phyloP scores from a whole-genome alignment of 2,888 invertebrate genomes.

The Hyles lineata region DNA sequence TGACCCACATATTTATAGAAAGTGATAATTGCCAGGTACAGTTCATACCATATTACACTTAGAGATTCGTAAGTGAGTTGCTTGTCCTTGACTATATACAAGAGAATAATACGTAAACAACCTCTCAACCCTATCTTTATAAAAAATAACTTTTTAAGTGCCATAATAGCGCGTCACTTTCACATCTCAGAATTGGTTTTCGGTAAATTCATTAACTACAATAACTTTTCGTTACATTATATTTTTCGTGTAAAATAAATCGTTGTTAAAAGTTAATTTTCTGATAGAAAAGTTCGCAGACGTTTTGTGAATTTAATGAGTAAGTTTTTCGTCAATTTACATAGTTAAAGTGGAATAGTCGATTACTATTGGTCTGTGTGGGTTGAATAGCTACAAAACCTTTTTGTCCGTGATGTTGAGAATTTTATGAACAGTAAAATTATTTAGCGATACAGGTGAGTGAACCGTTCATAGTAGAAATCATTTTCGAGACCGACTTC shows the following conservation, averaged over 20 bases:
- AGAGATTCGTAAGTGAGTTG: too few species aligned
- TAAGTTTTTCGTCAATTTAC: not conserved
- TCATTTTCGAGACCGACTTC: too few species aligned
- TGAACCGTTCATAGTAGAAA: too few species aligned
- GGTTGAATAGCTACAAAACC: not conserved
- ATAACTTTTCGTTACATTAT: not conserved
- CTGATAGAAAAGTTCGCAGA: not conserved
- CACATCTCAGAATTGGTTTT: not conserved
- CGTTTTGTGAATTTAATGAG: conserved; percentile 8
- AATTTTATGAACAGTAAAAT: not conserved
- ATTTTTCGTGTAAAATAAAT: not conserved
- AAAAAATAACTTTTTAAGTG: not conserved
- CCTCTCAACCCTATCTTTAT: too few species aligned
- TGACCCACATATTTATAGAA: too few species aligned
- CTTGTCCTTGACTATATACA: too few species aligned
- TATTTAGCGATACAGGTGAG: not conserved
- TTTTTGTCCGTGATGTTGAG: not conserved
- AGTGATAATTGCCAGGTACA: too few species aligned
- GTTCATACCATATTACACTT: not conserved
- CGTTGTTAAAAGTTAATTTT: conserved; percentile 9
- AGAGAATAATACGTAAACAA: too few species aligned
- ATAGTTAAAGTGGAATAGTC: not conserved
- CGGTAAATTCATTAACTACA: not conserved
- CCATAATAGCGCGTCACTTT: not conserved
- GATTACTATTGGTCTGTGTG: not conserved